These are phyloP conservation scores for Drosophila oshimai DNA, from an alignment of 1,140 invertebrate genomes.

Conservation along the genomic window DNA sequence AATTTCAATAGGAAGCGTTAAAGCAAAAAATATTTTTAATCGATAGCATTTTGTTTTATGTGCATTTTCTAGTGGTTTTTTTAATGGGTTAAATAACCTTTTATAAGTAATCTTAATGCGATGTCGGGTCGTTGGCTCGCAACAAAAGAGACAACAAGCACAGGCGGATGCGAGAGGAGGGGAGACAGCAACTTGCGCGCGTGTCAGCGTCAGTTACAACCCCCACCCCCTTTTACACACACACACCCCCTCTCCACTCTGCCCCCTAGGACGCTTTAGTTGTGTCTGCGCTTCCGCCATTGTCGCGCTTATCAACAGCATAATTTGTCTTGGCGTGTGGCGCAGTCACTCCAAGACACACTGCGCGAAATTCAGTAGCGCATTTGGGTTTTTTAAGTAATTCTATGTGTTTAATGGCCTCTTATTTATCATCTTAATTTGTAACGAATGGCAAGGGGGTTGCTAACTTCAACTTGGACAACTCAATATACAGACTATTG, in stretches of 20 bases:
- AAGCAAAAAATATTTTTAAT: too few species aligned
- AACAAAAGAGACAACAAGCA: conserved; percentile 30
- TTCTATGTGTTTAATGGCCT: too few species aligned
- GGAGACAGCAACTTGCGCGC: conserved; percentile 44
- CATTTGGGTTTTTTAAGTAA: not conserved
- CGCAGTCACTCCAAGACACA: conserved; percentile 31
- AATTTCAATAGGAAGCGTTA: too few species aligned
- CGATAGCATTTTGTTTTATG: conserved; percentile 3
- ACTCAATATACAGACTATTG: too few species aligned
- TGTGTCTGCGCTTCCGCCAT: conserved; percentile 60
- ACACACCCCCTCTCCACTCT: not conserved
- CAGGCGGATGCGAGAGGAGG: not conserved
- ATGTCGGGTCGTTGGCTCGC: conserved; percentile 57
- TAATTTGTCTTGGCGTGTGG: conserved; percentile 78
- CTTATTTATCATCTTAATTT: too few species aligned
- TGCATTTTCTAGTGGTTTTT: conserved; percentile 1
- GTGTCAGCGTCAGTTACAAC: conserved; percentile 66
- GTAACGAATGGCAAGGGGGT: too few species aligned
- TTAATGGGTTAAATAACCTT: conserved; percentile 75
- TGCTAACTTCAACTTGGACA: too few species aligned
- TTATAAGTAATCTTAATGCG: conserved; percentile 62
- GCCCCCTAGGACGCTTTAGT: not conserved
- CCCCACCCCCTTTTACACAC: not conserved
- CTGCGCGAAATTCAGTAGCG: not conserved
- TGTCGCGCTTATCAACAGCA: conserved; percentile 77